phyloP scores from a whole-genome alignment of 2,113 vertebrate species.

The Egretta garzetta region DNA sequence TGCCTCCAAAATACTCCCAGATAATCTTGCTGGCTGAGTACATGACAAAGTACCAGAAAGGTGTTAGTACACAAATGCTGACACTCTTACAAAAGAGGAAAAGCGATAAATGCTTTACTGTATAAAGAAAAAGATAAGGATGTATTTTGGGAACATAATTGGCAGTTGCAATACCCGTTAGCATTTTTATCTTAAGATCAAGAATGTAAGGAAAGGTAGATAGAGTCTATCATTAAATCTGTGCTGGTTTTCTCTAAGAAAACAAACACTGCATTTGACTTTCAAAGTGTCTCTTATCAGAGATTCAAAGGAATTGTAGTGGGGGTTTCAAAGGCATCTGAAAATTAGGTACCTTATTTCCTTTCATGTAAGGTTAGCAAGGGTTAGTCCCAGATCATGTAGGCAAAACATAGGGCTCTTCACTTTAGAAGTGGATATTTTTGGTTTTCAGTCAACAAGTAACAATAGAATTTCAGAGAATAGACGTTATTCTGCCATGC shows the following conservation, averaged over 20 bases:
- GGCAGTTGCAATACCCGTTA: background rate
- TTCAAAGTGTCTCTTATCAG: background rate
- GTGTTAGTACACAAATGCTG: background rate
- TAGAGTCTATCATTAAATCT: background rate
- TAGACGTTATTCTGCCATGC: background rate
- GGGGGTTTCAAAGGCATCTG: background rate
- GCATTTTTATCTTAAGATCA: background rate
- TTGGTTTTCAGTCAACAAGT: background rate
- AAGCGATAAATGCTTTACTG: background rate
- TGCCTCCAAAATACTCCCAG: slow-evolving; percentile 16
- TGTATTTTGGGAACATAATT: slow-evolving; percentile 9
- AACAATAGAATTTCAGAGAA: background rate
- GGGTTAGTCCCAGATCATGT: background rate
- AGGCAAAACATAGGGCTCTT: background rate
- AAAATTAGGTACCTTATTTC: background rate
- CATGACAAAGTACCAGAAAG: background rate
- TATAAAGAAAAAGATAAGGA: background rate
- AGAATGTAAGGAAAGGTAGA: background rate
- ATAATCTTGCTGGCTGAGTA: background rate
- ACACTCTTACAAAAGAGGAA: background rate
- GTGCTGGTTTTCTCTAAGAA: background rate
- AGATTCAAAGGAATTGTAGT: background rate
- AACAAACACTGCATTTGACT: background rate
- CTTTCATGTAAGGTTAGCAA: background rate
- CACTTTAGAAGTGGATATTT: background rate